A percentile compares a stretch with the other conserved stretches of the same genome.
Conservation (phyloP, 1,140 invertebrate species). For the Aphis craccivora region DNA sequence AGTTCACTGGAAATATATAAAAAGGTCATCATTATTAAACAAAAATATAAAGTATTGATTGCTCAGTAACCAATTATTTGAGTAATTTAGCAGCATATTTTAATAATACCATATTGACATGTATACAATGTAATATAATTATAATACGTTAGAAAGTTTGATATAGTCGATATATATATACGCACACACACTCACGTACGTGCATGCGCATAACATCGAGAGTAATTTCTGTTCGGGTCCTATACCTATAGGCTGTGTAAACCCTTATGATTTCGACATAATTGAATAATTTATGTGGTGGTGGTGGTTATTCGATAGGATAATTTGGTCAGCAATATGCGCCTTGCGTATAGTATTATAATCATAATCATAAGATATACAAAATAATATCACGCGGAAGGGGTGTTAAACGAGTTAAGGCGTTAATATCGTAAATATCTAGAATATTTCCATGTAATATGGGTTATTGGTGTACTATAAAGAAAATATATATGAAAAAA, state of each 20-base stretch:
- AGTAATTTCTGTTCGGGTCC: neutral
- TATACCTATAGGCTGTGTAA: neutral
- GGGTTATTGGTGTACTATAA: neutral
- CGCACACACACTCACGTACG: neutral
- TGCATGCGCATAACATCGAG: neutral
- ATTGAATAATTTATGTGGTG: neutral
- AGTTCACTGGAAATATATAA: neutral
- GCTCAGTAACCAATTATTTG: neutral
- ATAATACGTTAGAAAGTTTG: neutral
- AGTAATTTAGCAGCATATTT: neutral
- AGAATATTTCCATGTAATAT: conserved; percentile 22
- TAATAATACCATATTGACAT: neutral
- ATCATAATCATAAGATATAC: neutral
- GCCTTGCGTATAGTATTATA: neutral
- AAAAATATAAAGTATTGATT: neutral
- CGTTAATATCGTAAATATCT: neutral
- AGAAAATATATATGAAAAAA: conserved; percentile 14
- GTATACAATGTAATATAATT: neutral
- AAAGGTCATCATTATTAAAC: neutral
- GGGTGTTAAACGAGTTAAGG: neutral
- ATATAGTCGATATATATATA: neutral
- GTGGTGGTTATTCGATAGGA: neutral
- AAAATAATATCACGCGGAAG: neutral
- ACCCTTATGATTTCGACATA: neutral
- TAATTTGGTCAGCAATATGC: neutral